Percentiles rank a stretch among this genome's conserved stretches.
phyloP scores from a whole-genome alignment of 2,797 vertebrate genomes.

The Lacerta agilis region DNA sequence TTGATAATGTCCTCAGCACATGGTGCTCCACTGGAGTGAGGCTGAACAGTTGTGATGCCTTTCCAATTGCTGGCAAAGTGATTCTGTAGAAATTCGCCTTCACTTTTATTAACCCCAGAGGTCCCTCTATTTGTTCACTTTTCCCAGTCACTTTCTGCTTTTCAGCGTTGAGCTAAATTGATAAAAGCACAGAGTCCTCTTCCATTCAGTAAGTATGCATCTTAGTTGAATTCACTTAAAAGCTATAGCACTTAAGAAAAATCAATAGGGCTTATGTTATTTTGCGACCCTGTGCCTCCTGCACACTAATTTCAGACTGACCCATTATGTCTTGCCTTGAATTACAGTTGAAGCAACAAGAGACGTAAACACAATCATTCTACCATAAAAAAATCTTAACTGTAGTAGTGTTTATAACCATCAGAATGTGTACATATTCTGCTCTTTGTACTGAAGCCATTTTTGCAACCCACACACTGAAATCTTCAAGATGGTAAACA shows the following conservation, averaged over 20 bases:
- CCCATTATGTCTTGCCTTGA: conserved; percentile 54
- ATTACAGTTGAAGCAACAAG: conserved; percentile 56
- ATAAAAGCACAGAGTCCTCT: conserved; percentile 47
- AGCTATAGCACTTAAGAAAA: conserved; percentile 77
- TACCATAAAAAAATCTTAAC: conserved; percentile 32
- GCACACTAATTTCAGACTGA: conserved; percentile 69
- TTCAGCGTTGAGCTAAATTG: conserved; percentile 68
- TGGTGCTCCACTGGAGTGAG: conserved; percentile 50
- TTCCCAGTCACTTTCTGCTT: conserved; percentile 57
- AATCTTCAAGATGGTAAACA: not conserved
- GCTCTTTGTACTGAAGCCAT: not conserved
- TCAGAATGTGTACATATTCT: not conserved
- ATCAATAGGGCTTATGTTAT: conserved; percentile 74
- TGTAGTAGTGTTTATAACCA: conserved; percentile 44
- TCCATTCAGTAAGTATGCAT: conserved; percentile 41
- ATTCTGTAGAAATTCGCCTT: conserved; percentile 59
- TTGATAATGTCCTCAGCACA: conserved; percentile 43
- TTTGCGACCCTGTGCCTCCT: conserved; percentile 64
- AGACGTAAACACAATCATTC: conserved; percentile 51
- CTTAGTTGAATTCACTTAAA: conserved; percentile 73
- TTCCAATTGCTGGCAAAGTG: conserved; percentile 62
- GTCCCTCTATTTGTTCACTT: conserved; percentile 67
- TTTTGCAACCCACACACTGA: not conserved
- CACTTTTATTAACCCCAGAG: conserved; percentile 72
- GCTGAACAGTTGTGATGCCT: conserved; percentile 53